These are phyloP conservation scores for Bimastos eiseni DNA, from an alignment of 2,888 invertebrate genomes.

Conservation along the genomic window DNA sequence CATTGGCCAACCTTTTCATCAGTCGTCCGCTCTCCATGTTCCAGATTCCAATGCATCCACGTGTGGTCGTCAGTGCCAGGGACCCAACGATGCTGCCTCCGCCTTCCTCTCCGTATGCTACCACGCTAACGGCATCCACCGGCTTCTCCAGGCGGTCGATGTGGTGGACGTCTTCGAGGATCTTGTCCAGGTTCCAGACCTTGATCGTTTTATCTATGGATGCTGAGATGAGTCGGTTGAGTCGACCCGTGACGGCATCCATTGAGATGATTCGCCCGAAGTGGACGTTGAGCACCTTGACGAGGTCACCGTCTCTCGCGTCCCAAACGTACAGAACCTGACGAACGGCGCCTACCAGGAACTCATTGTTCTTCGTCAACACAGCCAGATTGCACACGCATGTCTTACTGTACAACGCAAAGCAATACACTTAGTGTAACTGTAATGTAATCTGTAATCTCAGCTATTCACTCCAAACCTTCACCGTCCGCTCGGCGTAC, in stretches of 20 bases:
- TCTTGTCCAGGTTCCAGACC: slow-evolving; percentile 98
- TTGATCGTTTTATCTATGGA: slow-evolving; percentile 96
- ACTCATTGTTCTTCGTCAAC: slow-evolving; percentile 67
- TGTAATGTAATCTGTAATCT: too few species aligned
- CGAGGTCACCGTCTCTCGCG: slow-evolving; percentile 71
- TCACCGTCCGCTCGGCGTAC: too few species aligned
- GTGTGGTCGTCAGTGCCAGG: slow-evolving; percentile 73
- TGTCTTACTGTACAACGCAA: slow-evolving; percentile 23
- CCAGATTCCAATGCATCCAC: slow-evolving; percentile 94
- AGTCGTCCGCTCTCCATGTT: slow-evolving; percentile 76
- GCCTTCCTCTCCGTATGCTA: not conserved
- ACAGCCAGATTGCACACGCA: slow-evolving; percentile 17
- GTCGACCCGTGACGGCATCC: slow-evolving; percentile 72
- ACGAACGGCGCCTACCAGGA: slow-evolving; percentile 90
- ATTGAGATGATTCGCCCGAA: slow-evolving; percentile 93
- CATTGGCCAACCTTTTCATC: not conserved
- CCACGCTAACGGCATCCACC: slow-evolving; percentile 77
- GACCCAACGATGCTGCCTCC: not conserved
- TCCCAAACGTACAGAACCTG: slow-evolving; percentile 95
- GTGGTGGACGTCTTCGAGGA: slow-evolving; percentile 93
- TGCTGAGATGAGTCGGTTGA: slow-evolving; percentile 78
- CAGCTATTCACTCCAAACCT: too few species aligned
- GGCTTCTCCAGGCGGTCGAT: slow-evolving; percentile 81
- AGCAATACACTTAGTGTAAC: not conserved
- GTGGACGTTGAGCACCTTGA: slow-evolving; percentile 92